These are phyloP conservation scores for Florisuga fusca DNA, from an alignment of 2,797 vertebrate species.

Conservation along the genomic window DNA sequence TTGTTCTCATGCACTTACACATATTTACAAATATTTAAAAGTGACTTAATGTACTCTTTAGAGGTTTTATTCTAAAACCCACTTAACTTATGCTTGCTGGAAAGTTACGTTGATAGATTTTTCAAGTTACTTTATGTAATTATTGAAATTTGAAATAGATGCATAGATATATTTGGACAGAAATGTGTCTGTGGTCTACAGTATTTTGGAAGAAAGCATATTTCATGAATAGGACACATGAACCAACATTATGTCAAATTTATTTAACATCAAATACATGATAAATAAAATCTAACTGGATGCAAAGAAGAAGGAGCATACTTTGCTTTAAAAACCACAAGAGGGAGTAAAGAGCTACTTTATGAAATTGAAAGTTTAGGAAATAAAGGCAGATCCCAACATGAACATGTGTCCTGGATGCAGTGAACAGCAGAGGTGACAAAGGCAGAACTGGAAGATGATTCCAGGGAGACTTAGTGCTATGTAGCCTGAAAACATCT, in stretches of 20 bases:
- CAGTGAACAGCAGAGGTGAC: neutral
- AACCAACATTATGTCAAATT: neutral
- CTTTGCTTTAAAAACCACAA: slow-evolving; percentile 46
- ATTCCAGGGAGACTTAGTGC: neutral
- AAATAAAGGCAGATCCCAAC: neutral
- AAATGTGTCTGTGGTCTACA: neutral
- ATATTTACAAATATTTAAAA: neutral
- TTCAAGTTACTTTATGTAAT: neutral
- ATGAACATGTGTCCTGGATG: neutral
- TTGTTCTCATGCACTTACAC: neutral
- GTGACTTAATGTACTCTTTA: neutral
- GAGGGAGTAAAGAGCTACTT: slow-evolving; percentile 52
- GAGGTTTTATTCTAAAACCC: fast-evolving
- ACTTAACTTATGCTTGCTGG: neutral
- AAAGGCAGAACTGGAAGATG: neutral
- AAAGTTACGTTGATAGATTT: neutral
- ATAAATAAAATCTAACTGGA: neutral
- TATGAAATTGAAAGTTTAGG: neutral
- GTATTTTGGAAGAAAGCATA: neutral
- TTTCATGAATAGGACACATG: neutral
- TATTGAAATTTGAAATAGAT: neutral
- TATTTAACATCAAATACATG: neutral
- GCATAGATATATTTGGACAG: neutral
- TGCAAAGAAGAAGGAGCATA: neutral
- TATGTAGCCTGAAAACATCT: neutral